phyloP scores from a whole-genome alignment of 2,888 invertebrate species.

The Chrysotoxum bicinctum region DNA sequence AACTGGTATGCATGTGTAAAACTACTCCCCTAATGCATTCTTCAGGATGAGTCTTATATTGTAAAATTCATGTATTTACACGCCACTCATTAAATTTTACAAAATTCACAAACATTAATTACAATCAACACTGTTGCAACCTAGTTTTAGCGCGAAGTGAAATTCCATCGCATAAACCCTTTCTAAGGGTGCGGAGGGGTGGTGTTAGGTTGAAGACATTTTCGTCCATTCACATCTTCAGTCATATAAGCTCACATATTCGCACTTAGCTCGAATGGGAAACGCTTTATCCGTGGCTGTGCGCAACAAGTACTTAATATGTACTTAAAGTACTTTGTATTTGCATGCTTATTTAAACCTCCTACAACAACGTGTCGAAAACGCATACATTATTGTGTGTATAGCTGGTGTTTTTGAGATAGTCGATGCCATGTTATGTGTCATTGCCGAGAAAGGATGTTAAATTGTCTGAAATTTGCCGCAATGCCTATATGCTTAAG shows the following conservation, averaged over 20 bases:
- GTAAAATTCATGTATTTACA: not conserved
- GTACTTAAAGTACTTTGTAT: constrained; percentile 39
- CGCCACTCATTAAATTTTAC: not conserved
- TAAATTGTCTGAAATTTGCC: constrained; percentile 45
- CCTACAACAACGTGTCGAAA: constrained; percentile 53
- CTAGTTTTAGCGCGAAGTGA: not conserved
- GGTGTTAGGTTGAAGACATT: not conserved
- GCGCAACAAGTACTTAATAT: constrained; percentile 51
- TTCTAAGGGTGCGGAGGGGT: not conserved
- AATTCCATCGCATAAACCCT: not conserved
- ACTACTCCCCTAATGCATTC: too few relatives aligned
- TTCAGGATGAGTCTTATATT: not conserved
- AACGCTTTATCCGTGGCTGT: constrained; percentile 11
- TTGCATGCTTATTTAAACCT: constrained; percentile 64
- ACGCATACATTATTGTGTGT: not conserved
- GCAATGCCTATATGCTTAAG: constrained; percentile 11
- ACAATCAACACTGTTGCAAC: constrained; percentile 12
- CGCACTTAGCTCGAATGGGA: constrained; percentile 14
- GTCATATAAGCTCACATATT: constrained; percentile 8
- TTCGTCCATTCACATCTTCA: constrained; percentile 5
- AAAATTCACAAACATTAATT: constrained; percentile 17
- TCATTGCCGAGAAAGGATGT: constrained; percentile 35
- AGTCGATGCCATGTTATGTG: constrained; percentile 3
- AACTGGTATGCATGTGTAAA: too few relatives aligned
- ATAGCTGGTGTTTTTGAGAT: constrained; percentile 3